Evolutionary conservation across 2,888 invertebrate genomes (phyloP).

Genomic region (Spilosoma lubricipeda): DNA sequence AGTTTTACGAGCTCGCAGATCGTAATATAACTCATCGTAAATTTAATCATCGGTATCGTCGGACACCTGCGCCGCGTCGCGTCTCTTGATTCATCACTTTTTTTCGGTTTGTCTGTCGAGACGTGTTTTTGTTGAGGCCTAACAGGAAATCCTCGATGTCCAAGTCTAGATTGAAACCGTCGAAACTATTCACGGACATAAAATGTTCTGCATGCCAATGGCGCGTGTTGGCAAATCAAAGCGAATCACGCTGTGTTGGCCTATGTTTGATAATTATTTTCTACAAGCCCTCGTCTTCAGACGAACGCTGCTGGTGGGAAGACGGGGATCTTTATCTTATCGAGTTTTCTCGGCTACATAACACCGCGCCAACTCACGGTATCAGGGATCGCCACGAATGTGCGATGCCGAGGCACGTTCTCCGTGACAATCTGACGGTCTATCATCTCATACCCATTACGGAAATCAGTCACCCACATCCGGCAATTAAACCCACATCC

Average conservation of each 20-base stretch:
- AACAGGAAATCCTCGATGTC: constrained; percentile 52
- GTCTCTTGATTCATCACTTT: constrained; percentile 54
- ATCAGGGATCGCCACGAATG: constrained; percentile 61
- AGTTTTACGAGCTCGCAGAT: constrained; percentile 60
- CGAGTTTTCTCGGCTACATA: constrained; percentile 68
- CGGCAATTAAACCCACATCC: constrained; percentile 68
- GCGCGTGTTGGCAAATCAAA: constrained; percentile 62
- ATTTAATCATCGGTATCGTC: constrained; percentile 59
- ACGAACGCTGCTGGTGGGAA: constrained; percentile 38
- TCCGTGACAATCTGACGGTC: constrained; percentile 46
- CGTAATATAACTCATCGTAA: constrained; percentile 59
- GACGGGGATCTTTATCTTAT: constrained; percentile 61
- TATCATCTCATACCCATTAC: constrained; percentile 55
- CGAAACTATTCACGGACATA: constrained; percentile 64
- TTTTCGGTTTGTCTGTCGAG: constrained; percentile 44
- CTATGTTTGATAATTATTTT: constrained; percentile 77
- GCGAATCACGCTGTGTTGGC: constrained; percentile 65
- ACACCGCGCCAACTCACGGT: constrained; percentile 61
- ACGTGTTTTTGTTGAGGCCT: constrained; percentile 36
- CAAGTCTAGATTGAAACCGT: constrained; percentile 40
- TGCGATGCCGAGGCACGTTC: constrained; percentile 43
- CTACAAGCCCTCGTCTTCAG: constrained; percentile 66
- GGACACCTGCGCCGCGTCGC: constrained; percentile 60
- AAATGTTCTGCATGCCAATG: constrained; percentile 60
- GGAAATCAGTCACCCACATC: constrained; percentile 68